A percentile compares a stretch with the other conserved stretches of the same genome.
These are phyloP conservation scores for Nezara viridula DNA, from an alignment of 2,888 invertebrate species.

Conservation along the genomic window DNA sequence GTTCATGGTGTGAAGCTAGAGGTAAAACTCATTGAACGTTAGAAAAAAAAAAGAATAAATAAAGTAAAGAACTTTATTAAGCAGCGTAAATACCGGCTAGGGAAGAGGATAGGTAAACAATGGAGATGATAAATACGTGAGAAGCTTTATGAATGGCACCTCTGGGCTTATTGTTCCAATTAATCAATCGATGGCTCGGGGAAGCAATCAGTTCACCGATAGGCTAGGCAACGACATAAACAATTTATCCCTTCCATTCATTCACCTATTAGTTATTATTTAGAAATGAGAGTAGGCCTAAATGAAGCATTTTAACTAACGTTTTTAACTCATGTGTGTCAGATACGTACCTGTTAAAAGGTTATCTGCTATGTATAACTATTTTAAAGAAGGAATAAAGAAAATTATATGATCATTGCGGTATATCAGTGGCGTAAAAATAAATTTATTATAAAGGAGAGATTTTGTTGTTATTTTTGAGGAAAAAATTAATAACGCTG, in stretches of 20 bases:
- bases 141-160: slow-evolving; percentile 3
- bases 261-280: neutral
- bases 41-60: neutral
- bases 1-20: no score
- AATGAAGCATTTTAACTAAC: no score
- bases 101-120: neutral
- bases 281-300: neutral
- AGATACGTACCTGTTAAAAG: no score
- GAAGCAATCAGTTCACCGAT: neutral
- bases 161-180: slow-evolving; percentile 21
- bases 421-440: no score
- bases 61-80: neutral
- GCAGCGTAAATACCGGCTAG: neutral
- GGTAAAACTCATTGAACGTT: no score
- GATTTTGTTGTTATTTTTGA: no score
- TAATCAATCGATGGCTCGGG: neutral
- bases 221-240: neutral
- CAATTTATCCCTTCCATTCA: neutral
- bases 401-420: no score
- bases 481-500: no score
- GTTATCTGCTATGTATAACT: no score
- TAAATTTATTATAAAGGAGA: no score
- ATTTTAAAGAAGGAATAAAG: no score
- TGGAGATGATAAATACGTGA: slow-evolving; percentile 12
- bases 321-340: no score